These are phyloP conservation scores for Porites cylindrica DNA, from an alignment of 92 coral and sea anemone species.

Conservation along the genomic window DNA sequence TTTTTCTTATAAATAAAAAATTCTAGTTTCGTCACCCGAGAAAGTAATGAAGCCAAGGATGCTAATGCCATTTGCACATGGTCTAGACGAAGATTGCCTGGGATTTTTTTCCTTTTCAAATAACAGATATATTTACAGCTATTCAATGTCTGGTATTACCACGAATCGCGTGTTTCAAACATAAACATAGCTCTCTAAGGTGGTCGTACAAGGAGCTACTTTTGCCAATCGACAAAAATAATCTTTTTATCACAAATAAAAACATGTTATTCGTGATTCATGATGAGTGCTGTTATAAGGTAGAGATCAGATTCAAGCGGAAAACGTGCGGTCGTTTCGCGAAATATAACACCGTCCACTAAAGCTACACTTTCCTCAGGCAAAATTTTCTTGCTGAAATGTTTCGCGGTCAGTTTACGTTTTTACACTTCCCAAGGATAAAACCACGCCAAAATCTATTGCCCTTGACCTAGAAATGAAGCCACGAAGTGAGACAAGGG, in stretches of 20 bases:
- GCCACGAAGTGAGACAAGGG: background rate
- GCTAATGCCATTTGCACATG: too few relatives aligned
- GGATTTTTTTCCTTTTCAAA: too few relatives aligned
- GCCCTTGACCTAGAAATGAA: slow-evolving; percentile 26
- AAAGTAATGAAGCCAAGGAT: too few relatives aligned
- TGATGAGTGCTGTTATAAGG: background rate
- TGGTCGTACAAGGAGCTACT: background rate
- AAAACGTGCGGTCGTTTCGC: background rate
- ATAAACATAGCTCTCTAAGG: background rate
- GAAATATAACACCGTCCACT: background rate
- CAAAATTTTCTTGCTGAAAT: background rate
- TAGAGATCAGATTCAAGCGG: background rate
- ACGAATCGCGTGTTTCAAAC: background rate
- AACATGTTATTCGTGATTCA: background rate
- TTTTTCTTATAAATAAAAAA: too few relatives aligned
- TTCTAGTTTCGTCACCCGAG: too few relatives aligned
- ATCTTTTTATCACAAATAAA: background rate
- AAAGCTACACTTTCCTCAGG: background rate
- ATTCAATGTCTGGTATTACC: background rate
- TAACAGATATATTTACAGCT: too few relatives aligned
- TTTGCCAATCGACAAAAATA: background rate
- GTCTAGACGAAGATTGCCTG: too few relatives aligned
- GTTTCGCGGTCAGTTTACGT: background rate
- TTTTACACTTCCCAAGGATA: background rate
- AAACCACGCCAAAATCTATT: background rate